phyloP scores from a whole-genome alignment of 2,113 vertebrate genomes.

The Lepus americanus region DNA sequence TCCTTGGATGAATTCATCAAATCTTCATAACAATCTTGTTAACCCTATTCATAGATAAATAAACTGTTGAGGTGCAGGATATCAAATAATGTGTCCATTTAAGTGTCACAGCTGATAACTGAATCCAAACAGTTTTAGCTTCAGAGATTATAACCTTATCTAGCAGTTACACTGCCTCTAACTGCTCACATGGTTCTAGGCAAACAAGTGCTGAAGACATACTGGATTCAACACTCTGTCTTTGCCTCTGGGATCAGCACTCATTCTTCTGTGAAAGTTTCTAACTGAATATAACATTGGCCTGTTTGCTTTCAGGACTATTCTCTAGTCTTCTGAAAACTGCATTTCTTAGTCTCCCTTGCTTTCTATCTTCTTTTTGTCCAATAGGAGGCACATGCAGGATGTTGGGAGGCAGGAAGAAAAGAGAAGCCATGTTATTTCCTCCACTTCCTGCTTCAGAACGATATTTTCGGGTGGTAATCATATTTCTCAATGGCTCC shows the following conservation, averaged over 20 bases:
- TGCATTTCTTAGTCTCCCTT: conserved; percentile 14
- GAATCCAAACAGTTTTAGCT: conserved; percentile 6
- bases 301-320: not conserved
- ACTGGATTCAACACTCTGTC: not conserved
- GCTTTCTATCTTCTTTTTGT: conserved; percentile 22
- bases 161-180: not conserved
- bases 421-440: not conserved
- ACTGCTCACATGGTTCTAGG: not conserved
- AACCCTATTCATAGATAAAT: conserved; percentile 39
- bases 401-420: not conserved
- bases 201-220: not conserved
- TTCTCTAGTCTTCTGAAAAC: not conserved
- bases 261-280: not conserved
- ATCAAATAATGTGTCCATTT: conserved; percentile 31
- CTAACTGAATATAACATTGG: not conserved
- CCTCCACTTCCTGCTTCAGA: not conserved
- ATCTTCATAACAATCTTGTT: conserved; percentile 42
- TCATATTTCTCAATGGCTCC: not conserved
- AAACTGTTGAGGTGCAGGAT: not conserved
- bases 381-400: not conserved
- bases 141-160: conserved; percentile 23
- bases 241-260: conserved; percentile 6
- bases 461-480: not conserved
- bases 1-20: not conserved
- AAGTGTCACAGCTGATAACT: conserved; percentile 29